These are phyloP conservation scores for Pantherophis alleghaniensis DNA, from an alignment of 2,797 vertebrate species.

Conservation along the genomic window DNA sequence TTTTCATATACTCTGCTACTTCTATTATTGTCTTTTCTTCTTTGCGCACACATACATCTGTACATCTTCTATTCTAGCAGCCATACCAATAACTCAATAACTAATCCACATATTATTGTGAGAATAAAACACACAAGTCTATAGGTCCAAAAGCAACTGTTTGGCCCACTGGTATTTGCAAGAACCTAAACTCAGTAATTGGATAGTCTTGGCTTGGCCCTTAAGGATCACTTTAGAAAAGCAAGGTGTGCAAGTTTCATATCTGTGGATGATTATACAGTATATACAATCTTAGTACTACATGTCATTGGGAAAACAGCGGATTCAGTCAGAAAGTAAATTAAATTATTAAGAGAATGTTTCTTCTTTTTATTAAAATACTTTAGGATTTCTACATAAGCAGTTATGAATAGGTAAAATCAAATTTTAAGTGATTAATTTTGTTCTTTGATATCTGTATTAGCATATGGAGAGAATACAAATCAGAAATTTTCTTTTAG, in stretches of 20 bases:
- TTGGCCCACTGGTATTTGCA: not conserved
- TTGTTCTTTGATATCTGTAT: not conserved
- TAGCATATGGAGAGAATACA: slow-evolving; percentile 21
- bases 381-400: not conserved
- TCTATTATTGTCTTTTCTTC: not conserved
- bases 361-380: not conserved
- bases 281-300: not conserved
- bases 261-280: not conserved
- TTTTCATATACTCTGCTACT: not conserved
- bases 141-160: not conserved
- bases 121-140: not conserved
- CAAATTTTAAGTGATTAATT: not conserved
- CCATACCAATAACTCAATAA: not conserved
- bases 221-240: not conserved
- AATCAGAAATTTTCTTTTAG: not conserved
- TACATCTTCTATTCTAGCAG: not conserved
- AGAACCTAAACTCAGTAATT: not conserved
- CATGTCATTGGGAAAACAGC: not conserved
- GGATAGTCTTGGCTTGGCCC: not conserved
- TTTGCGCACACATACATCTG: not conserved
- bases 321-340: not conserved
- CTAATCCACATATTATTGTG: not conserved
- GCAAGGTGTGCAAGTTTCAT: not conserved
- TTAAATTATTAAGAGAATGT: not conserved
- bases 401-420: not conserved